A percentile compares a stretch with the other conserved stretches of the same genome.
Conservation (phyloP, 2,113 vertebrate genomes). For the Athene cunicularia region DNA sequence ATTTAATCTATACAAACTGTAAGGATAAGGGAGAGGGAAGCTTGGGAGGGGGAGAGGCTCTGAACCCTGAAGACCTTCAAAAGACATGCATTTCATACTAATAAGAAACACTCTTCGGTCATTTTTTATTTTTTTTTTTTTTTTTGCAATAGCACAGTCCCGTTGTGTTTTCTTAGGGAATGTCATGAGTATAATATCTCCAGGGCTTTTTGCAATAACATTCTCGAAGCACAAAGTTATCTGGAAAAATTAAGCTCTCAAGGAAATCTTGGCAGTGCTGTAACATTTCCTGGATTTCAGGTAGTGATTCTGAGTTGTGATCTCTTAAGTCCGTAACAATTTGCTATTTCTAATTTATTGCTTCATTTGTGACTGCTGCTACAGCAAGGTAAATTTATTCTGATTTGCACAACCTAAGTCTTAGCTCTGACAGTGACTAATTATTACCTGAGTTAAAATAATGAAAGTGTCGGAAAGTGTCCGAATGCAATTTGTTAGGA, state of each 20-base stretch:
- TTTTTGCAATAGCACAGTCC: neutral
- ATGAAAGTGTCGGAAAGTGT: slow-evolving; percentile 90
- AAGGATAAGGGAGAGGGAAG: slow-evolving; percentile 52
- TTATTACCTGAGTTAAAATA: slow-evolving; percentile 91
- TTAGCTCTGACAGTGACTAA: slow-evolving; percentile 88
- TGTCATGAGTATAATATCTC: neutral
- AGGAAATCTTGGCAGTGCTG: slow-evolving; percentile 67
- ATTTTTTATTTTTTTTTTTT: neutral
- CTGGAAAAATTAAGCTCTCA: slow-evolving; percentile 75
- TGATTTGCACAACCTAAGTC: slow-evolving; percentile 87
- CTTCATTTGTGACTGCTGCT: slow-evolving; percentile 88
- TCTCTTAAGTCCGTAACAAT: slow-evolving; percentile 83
- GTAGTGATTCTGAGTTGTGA: slow-evolving; percentile 79
- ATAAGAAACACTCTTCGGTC: slow-evolving; percentile 5
- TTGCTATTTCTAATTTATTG: slow-evolving; percentile 89
- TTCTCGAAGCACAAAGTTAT: slow-evolving; percentile 38
- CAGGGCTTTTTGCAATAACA: slow-evolving; percentile 40
- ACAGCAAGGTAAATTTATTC: slow-evolving; percentile 88
- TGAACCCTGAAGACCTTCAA: slow-evolving; percentile 71
- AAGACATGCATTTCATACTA: slow-evolving; percentile 62
- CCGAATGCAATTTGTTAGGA: slow-evolving; percentile 89
- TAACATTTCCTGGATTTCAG: slow-evolving; percentile 75
- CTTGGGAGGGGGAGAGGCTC: slow-evolving; percentile 27
- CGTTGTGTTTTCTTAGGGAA: neutral
- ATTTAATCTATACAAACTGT: slow-evolving; percentile 70